phyloP scores from a whole-genome alignment of 2,113 vertebrate genomes.

The Acinonyx jubatus region DNA sequence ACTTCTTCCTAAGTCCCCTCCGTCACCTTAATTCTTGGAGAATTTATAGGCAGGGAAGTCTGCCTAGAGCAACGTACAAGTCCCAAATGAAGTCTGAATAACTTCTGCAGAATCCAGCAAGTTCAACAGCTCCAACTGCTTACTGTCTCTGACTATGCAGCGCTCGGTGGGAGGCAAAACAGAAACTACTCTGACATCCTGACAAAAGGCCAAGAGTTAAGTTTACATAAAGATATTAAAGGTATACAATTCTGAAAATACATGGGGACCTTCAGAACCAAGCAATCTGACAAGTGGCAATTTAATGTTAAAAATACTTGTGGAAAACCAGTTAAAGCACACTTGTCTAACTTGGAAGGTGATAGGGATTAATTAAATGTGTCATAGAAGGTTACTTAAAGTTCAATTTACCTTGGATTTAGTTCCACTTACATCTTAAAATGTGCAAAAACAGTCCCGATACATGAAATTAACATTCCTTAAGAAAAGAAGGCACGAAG shows the following conservation, averaged over 20 bases:
- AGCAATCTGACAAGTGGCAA: neutral
- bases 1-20: neutral
- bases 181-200: neutral
- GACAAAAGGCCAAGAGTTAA: constrained; percentile 9
- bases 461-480: constrained; percentile 72
- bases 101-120: neutral
- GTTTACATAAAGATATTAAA: neutral
- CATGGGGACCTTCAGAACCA: neutral
- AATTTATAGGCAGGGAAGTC: neutral
- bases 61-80: constrained; percentile 60
- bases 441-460: constrained; percentile 52
- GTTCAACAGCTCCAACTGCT: neutral
- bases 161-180: neutral
- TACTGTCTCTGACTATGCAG: neutral
- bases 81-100: constrained; percentile 18
- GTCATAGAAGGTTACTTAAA: neutral
- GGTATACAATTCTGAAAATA: neutral
- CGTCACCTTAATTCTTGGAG: neutral
- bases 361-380: neutral
- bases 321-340: neutral
- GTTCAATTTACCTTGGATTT: neutral
- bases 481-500: constrained; percentile 23
- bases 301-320: constrained; percentile 7
- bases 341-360: neutral
- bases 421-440: neutral